Evolutionary conservation across 92 coral and sea anemone species (phyloP).

Genomic region (Paramuricea clavata): DNA sequence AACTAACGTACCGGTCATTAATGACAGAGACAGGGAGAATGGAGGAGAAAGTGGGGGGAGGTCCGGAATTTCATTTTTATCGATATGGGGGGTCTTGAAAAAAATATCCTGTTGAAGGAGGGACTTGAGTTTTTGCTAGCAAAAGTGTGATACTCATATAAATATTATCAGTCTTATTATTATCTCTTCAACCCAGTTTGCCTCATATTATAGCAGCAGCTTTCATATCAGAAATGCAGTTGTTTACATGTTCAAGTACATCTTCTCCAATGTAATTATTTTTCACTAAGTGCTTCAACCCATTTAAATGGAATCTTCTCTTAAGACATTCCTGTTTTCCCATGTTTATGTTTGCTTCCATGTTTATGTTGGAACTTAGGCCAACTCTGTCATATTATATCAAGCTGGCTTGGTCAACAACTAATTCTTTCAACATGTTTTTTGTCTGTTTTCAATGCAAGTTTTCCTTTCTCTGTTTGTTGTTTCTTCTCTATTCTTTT

Average conservation of each 20-base stretch:
- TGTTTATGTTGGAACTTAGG: not conserved
- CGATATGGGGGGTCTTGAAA: too few species aligned
- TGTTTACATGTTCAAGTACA: conserved; percentile 4
- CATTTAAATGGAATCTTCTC: conserved; percentile 7
- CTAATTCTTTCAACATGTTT: not conserved
- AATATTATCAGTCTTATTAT: too few species aligned
- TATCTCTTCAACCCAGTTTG: too few species aligned
- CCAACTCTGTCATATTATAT: conserved; percentile 1
- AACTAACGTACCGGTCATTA: too few species aligned
- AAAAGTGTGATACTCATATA: too few species aligned
- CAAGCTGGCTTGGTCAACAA: not conserved
- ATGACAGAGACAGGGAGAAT: too few species aligned
- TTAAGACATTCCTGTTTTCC: not conserved
- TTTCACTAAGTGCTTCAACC: not conserved
- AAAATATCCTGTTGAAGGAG: too few species aligned
- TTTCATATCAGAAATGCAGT: not conserved
- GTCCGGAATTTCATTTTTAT: too few species aligned
- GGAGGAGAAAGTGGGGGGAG: too few species aligned
- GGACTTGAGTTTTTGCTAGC: too few species aligned
- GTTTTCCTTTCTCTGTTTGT: not conserved
- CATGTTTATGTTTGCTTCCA: conserved; percentile 1
- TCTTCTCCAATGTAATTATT: not conserved
- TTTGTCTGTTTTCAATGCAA: not conserved
- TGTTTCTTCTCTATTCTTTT: not conserved
- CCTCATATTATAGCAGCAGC: too few species aligned